Evolutionary conservation across 2,797 vertebrate species (phyloP), one percentile per base, ranked within the genome.

Genomic region (Poecilia velifera): DNA sequence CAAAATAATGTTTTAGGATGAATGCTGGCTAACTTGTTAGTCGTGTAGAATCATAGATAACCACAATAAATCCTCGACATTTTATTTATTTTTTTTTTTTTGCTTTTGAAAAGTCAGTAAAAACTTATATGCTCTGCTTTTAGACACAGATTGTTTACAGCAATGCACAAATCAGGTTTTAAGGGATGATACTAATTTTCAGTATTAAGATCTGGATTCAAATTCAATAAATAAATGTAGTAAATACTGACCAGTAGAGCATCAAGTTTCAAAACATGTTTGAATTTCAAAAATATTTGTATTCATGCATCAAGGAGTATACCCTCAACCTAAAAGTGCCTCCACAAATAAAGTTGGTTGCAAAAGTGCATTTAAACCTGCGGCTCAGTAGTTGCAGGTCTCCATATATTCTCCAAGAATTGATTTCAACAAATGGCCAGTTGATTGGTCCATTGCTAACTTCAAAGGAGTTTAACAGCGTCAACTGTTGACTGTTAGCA

Each of bases 401-500:
- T n/a, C 13, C 22, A 13, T n/a, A n/a, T 31, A 31, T 31, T 31
- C 31, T 31, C 31, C 31, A 45, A 45, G 41, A 68, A 71, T 7
- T 3, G 39, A 45, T 45, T 3, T 46, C 12, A 46, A 46, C 4
- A 20, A 45, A 28, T 46, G 41, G 12, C 2, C 3, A 71, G n/a
- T 46, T 28, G 41, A n/a, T 70, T 70, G 41, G 22, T 70, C 20
- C 22, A n/a, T 70, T 43, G 4, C 22, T 45, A n/a, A 46, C 45
- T 45, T 46, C 13, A 16, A 71, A 71, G 13, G 6, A 46, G 25
- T 43, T 43, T 70, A 70, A 70, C 41, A 45, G 41, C 68, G 7
- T 71, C 25, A 71, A 46, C 41, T n/a, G 41, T 46, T 71, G 41
- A 46, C 43, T 46, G 68, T 71, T 45, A 71, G 68, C 68, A 71